phyloP scores from a whole-genome alignment of 2,888 invertebrate genomes.

The Callosobruchus maculatus region DNA sequence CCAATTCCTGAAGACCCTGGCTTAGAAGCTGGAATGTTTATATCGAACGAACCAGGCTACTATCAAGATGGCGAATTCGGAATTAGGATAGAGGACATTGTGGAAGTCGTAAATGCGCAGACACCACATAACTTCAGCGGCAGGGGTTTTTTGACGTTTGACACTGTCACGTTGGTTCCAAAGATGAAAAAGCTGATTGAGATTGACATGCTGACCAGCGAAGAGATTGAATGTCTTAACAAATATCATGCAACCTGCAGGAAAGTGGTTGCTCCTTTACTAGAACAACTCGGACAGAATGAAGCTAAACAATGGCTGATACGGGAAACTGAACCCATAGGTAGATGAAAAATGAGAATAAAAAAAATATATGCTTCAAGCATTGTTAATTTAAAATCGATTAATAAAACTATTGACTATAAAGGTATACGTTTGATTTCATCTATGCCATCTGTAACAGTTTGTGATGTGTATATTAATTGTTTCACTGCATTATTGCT shows the following conservation, averaged over 20 bases:
- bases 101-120: slow-evolving; percentile 62
- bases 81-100: slow-evolving; percentile 84
- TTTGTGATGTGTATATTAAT: no score
- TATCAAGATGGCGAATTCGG: slow-evolving; percentile 89
- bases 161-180: slow-evolving; percentile 81
- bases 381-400: no score
- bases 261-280: slow-evolving; percentile 65
- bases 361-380: not conserved
- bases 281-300: slow-evolving; percentile 60
- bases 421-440: no score
- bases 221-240: slow-evolving; percentile 79
- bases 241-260: slow-evolving; percentile 73
- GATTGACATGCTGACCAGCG: slow-evolving; percentile 64
- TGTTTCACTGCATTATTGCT: no score
- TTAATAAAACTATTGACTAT: not conserved
- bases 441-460: no score
- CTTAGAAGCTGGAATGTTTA: slow-evolving; percentile 73
- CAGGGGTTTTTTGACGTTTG: slow-evolving; percentile 75
- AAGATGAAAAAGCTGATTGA: slow-evolving; percentile 78
- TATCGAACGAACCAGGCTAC: slow-evolving; percentile 89
- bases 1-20: slow-evolving; percentile 73
- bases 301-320: slow-evolving; percentile 79
- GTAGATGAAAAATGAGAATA: not conserved
- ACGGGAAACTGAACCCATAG: slow-evolving; percentile 65
- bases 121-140: slow-evolving; percentile 63